Percentiles rank a stretch among this genome's conserved stretches.
These are phyloP conservation scores for Eristalis intricaria DNA, from an alignment of 2,888 invertebrate species.

Conservation along the genomic window DNA sequence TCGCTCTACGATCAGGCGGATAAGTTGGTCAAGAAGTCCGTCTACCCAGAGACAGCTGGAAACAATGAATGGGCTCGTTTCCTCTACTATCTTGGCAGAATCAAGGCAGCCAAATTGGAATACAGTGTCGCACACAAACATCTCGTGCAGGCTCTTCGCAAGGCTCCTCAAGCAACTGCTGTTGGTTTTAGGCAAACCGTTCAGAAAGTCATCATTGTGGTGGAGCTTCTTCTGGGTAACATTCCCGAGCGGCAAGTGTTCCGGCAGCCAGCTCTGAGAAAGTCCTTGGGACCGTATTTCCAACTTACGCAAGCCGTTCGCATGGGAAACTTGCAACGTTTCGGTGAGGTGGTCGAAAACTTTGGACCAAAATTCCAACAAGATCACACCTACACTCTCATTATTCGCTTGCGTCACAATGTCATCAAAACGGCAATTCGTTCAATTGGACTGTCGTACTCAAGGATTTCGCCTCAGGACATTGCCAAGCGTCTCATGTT, in stretches of 20 bases:
- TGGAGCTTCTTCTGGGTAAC: conserved; percentile 96
- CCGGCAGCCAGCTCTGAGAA: conserved; percentile 93
- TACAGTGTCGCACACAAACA: conserved; percentile 99
- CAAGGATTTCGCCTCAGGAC: conserved; percentile 96
- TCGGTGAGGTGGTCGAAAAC: conserved; percentile 95
- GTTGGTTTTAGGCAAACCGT: conserved; percentile 99
- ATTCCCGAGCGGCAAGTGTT: conserved; percentile 98
- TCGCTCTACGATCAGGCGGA: conserved; percentile 98
- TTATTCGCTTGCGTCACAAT: conserved; percentile 97
- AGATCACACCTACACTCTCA: conserved; percentile 97
- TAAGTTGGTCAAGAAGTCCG: conserved; percentile 97
- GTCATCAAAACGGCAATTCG: conserved; percentile 99
- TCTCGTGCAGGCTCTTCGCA: conserved; percentile 95
- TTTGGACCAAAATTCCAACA: conserved; percentile 95
- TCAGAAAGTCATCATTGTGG: conserved; percentile 96
- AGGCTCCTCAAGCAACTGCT: conserved; percentile 99
- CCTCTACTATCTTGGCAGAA: conserved; percentile 97
- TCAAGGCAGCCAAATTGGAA: conserved; percentile 98
- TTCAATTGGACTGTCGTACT: conserved; percentile 97
- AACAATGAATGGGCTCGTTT: conserved; percentile 99
- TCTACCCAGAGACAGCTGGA: conserved; percentile 97
- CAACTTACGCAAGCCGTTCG: conserved; percentile 98
- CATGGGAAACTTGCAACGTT: conserved; percentile 95
- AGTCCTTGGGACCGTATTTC: conserved; percentile 96
- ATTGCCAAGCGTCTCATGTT: conserved; percentile 96